Conservation (phyloP, 1,140 invertebrate species). For the Drosophila eugracilis region DNA sequence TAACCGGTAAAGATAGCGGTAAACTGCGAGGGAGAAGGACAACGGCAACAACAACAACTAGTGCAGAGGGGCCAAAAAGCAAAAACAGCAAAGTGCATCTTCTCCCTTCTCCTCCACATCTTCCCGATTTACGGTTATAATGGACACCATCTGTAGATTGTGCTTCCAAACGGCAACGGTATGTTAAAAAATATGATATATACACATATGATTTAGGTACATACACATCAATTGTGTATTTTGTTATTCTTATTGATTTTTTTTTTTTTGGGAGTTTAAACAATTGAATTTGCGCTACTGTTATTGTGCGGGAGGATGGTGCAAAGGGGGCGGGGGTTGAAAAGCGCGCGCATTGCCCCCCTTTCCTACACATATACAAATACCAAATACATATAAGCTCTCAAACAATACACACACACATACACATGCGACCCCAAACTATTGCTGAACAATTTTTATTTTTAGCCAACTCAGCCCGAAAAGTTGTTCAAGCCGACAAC, state of each 20-base stretch:
- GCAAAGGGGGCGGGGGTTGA: slow-evolving; percentile 63
- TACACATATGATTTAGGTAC: slow-evolving; percentile 1
- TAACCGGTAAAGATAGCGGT: slow-evolving; percentile 69
- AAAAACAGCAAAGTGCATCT: slow-evolving; percentile 49
- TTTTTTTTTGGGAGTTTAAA: slow-evolving; percentile 34
- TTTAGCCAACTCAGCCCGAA: slow-evolving; percentile 77
- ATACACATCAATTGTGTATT: too few species aligned
- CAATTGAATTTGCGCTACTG: slow-evolving; percentile 42
- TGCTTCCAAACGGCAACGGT: slow-evolving; percentile 84
- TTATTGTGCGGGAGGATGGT: slow-evolving; percentile 11
- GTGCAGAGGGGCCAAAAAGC: slow-evolving; percentile 13
- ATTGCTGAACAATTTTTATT: slow-evolving; percentile 73
- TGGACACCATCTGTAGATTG: slow-evolving; percentile 85
- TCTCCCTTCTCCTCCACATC: slow-evolving; percentile 66
- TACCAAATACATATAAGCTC: slow-evolving; percentile 22
- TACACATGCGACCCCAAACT: slow-evolving; percentile 56
- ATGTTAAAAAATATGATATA: slow-evolving; percentile 46
- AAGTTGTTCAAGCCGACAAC: slow-evolving; percentile 80
- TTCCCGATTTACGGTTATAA: slow-evolving; percentile 48
- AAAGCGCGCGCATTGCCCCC: slow-evolving; percentile 73
- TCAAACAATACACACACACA: slow-evolving; percentile 19
- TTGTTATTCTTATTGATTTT: slow-evolving; percentile 84
- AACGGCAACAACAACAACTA: slow-evolving; percentile 21
- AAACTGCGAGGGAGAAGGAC: slow-evolving; percentile 31
- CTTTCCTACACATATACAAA: slow-evolving; percentile 27